Percentiles rank a stretch among this genome's conserved stretches.
These are phyloP conservation scores for Nemotelus pantherinus DNA, from an alignment of 2,888 invertebrate genomes.

Conservation along the genomic window DNA sequence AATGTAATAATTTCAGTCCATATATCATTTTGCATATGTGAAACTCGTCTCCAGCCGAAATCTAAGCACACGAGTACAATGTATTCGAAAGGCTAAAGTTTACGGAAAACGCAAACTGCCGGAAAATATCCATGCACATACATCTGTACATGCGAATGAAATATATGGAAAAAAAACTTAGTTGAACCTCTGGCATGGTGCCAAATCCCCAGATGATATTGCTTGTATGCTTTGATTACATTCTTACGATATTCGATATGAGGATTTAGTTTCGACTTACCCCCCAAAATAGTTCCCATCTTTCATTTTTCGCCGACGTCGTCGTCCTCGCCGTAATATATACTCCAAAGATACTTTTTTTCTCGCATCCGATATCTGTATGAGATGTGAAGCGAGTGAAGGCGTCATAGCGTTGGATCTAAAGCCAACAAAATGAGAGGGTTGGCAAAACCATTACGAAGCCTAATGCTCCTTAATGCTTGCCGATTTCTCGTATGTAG, in stretches of 20 bases:
- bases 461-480: slow-evolving; percentile 36
- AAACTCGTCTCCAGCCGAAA: background rate
- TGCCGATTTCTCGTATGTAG: slow-evolving; percentile 22
- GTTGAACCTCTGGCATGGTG: slow-evolving; percentile 27
- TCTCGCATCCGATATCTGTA: background rate
- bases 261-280: slow-evolving; percentile 38
- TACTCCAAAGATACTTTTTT: background rate
- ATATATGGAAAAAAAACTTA: background rate
- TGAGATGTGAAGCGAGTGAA: background rate
- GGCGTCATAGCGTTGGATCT: background rate
- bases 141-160: background rate
- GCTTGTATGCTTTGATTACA: slow-evolving; percentile 42
- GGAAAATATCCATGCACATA: slow-evolving; percentile 22
- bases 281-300: slow-evolving; percentile 10
- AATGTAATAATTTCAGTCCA: background rate
- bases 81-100: background rate
- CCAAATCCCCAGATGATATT: slow-evolving; percentile 44
- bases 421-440: slow-evolving; percentile 7
- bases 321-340: background rate
- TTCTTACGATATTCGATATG: slow-evolving; percentile 44
- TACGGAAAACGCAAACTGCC: slow-evolving; percentile 11
- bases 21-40: background rate
- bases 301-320: slow-evolving; percentile 2
- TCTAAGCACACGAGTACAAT: background rate
- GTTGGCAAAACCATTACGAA: slow-evolving; percentile 27